phyloP scores from a whole-genome alignment of 2,113 vertebrate genomes.

The Callithrix jacchus region DNA sequence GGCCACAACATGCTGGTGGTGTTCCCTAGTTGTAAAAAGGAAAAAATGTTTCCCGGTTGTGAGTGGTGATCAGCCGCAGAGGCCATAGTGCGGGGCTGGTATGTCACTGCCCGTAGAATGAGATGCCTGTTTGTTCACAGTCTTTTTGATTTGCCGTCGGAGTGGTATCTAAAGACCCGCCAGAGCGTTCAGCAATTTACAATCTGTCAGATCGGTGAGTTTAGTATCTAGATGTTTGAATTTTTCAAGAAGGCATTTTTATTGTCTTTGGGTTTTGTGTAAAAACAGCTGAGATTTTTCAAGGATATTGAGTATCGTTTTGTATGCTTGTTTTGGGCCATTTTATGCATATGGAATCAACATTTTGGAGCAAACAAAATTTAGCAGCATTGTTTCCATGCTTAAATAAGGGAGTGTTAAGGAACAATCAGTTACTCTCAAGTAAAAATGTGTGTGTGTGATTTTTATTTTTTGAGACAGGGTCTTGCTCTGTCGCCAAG shows the following conservation, averaged over 20 bases:
- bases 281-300: not conserved
- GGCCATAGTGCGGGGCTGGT: accelerated
- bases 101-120: not conserved
- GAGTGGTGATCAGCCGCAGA: accelerated
- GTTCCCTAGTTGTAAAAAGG: not conserved
- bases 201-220: conserved; percentile 84
- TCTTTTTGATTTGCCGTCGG: conserved; percentile 81
- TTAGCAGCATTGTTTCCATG: not conserved
- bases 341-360: not conserved
- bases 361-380: not conserved
- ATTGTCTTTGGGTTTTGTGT: not conserved
- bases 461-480: not conserved
- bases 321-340: not conserved
- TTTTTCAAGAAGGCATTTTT: not conserved
- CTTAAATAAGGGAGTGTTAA: not conserved
- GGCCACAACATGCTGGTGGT: accelerated
- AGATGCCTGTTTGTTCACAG: conserved; percentile 51
- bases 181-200: conserved; percentile 81
- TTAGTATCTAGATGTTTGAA: not conserved
- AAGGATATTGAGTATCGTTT: not conserved
- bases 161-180: conserved; percentile 82
- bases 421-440: not conserved
- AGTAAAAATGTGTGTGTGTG: not conserved
- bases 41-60: not conserved
- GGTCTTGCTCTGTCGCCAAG: not conserved